Conservation (phyloP, 2,113 vertebrate species). For the Porphyrio hochstetteri region DNA sequence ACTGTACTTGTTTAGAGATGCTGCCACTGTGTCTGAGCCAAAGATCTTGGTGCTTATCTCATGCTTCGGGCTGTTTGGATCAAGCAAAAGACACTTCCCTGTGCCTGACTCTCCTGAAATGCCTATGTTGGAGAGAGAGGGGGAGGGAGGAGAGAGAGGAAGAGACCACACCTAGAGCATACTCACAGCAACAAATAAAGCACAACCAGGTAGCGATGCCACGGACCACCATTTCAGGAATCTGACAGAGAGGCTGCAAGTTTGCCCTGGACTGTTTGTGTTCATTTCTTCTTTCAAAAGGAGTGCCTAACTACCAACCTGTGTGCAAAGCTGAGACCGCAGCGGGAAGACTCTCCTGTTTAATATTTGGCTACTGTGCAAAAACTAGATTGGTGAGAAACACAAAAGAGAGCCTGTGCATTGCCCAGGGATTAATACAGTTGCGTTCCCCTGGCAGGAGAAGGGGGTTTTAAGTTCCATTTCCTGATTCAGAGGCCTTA, state of each 20-base stretch:
- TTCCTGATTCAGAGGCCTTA: not conserved
- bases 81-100: not conserved
- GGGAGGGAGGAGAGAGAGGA: not conserved
- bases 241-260: not conserved
- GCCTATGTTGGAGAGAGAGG: fast-evolving
- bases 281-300: not conserved
- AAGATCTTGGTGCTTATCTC: not conserved
- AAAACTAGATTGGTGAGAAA: not conserved
- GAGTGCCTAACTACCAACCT: not conserved
- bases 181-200: not conserved
- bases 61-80: not conserved
- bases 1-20: not conserved
- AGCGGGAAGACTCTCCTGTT: not conserved
- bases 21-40: not conserved
- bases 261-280: not conserved
- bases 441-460: not conserved
- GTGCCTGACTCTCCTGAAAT: not conserved
- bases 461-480: not conserved
- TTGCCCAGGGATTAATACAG: not conserved
- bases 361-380: not conserved
- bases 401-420: not conserved
- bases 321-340: not conserved
- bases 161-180: not conserved
- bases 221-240: not conserved
- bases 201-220: not conserved